Percentiles rank a stretch among this genome's conserved stretches.
Conservation (phyloP, 2,888 invertebrate species). For the Heterodera filipjevi region DNA sequence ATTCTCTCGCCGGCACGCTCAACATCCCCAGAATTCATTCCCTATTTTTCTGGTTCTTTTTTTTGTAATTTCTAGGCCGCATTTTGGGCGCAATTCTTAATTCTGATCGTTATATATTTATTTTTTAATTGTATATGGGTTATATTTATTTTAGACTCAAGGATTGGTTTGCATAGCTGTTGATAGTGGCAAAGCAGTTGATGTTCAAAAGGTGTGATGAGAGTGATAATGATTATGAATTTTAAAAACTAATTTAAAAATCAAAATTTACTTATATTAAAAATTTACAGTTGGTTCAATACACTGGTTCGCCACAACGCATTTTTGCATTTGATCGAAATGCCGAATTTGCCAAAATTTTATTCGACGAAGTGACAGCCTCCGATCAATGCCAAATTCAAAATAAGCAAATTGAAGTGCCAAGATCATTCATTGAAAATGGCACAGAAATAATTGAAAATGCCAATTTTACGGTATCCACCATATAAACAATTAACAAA, state of each 20-base stretch:
- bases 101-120: too few species aligned
- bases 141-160: constrained; percentile 33
- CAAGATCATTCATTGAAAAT: background rate
- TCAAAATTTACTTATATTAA: background rate
- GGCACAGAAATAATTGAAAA: background rate
- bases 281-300: constrained; percentile 13
- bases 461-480: background rate
- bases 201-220: constrained; percentile 39
- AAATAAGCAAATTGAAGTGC: background rate
- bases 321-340: constrained; percentile 52
- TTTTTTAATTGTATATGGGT: too few species aligned
- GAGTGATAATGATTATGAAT: background rate
- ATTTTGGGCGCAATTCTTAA: too few species aligned
- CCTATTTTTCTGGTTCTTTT: too few species aligned
- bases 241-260: background rate
- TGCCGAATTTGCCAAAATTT: constrained; percentile 47
- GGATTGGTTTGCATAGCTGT: constrained; percentile 42
- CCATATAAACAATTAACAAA: background rate
- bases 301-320: constrained; percentile 36
- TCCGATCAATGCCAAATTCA: constrained; percentile 22
- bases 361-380: constrained; percentile 40
- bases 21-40: too few species aligned
- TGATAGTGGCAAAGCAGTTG: constrained; percentile 41
- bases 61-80: too few species aligned
- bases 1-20: too few species aligned